Base-by-base conservation (phyloP, 2,113 vertebrate species). In the Hemiprocne comata region DNA sequence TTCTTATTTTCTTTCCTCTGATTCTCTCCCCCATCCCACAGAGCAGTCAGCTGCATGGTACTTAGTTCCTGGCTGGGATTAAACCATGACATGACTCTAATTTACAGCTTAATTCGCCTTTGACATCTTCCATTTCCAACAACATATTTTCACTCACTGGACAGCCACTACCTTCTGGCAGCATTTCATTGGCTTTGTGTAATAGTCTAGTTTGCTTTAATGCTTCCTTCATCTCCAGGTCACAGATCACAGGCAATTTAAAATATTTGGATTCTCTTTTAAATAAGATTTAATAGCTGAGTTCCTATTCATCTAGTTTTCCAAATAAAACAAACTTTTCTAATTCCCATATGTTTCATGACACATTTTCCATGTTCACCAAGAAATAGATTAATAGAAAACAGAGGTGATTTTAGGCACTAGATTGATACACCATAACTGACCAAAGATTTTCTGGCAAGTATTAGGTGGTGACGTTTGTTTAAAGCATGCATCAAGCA, bases 401-500 rank as follows among this genome's bases (percentile, higher is more conserved):
- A 44, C 64, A 78, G 92, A 61, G 57, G 20, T 1, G 2, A 14
- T 64, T 86, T 80, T 44, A 76, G 79, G 70, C 17, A 25, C 53
- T 67, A 79, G 79, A 57, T 55, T 77, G 83, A 94, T 97, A 62
- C 82, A 87, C 91, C 85, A 40, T 66, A 74, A 67, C 71, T 83
- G 92, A 95, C 94, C 72, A 12, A 42, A 48, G n/a, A 83, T 92
- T 84, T 96, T 72, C 95, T 64, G 75, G 92, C 95, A 94, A 95
- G 28, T 87, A 89, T 83, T 94, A 94, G 90, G 91, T 57, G 57
- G 71, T 93, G 95, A 95, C 80, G 62, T 96, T 97, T 97, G 96
- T 96, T 97, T 96, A 97, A 97, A 96, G 84, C 24, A 4, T 7
- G 17, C 78, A 93, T 89, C 75, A 91, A 90, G 94, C 85, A 97